These are phyloP conservation scores for Sphaerophoria rueppellii DNA, from an alignment of 2,888 invertebrate genomes.

Conservation along the genomic window DNA sequence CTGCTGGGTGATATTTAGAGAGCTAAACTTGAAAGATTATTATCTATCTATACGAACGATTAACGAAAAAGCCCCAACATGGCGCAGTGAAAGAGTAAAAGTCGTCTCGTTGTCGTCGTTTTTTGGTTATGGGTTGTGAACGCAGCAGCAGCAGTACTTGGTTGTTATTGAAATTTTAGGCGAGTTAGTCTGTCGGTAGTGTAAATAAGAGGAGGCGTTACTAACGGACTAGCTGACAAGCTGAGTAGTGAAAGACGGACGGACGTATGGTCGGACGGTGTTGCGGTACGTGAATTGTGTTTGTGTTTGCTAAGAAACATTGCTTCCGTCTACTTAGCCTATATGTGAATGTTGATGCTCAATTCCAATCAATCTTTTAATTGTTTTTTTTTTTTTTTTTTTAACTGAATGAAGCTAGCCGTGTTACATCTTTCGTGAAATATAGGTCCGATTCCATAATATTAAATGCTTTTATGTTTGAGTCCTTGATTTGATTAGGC, in stretches of 20 bases:
- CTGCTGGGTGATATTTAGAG: slow-evolving; percentile 26
- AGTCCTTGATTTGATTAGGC: too few relatives aligned
- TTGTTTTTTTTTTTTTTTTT: too few relatives aligned
- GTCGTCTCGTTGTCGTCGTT: slow-evolving; percentile 16
- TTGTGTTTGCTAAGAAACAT: slow-evolving; percentile 4
- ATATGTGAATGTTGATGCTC: slow-evolving; percentile 1
- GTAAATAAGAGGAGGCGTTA: slow-evolving; percentile 21
- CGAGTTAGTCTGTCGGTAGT: slow-evolving; percentile 29
- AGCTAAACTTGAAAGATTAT: slow-evolving; percentile 31
- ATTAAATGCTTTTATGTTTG: too few relatives aligned
- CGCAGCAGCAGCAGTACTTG: slow-evolving; percentile 34
- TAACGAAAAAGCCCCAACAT: slow-evolving; percentile 29
- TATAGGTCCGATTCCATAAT: too few relatives aligned
- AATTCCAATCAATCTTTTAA: background rate
- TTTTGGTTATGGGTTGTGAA: slow-evolving; percentile 37
- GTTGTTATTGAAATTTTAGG: slow-evolving; percentile 34
- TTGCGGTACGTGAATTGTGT: slow-evolving; percentile 31
- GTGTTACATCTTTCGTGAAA: too few relatives aligned
- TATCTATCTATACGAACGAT: slow-evolving; percentile 2
- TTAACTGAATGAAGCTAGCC: too few relatives aligned
- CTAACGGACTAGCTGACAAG: slow-evolving; percentile 22
- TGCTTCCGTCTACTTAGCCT: background rate
- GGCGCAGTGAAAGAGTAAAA: slow-evolving; percentile 35
- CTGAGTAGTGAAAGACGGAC: slow-evolving; percentile 14
- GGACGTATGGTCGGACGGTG: slow-evolving; percentile 30